Evolutionary conservation across 2,797 vertebrate genomes (phyloP).

Genomic region (Pangasius krempfi): DNA sequence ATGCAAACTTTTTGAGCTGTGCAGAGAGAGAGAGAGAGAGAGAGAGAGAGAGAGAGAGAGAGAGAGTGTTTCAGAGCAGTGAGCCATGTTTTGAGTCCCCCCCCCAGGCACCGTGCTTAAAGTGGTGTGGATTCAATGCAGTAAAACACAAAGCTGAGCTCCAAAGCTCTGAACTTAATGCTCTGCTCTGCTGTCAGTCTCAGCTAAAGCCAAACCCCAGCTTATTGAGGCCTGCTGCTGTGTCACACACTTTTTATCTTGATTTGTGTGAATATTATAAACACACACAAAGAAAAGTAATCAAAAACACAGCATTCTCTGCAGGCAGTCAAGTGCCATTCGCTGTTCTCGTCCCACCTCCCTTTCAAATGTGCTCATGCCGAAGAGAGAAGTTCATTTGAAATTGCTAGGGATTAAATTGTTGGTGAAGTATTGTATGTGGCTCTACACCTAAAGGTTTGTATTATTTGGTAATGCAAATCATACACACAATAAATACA

Average conservation of each 20-base stretch:
- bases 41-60: not conserved
- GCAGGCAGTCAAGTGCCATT: not conserved
- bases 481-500: not conserved
- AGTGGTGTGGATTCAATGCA: not conserved
- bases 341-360: not conserved
- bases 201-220: conserved; percentile 1
- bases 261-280: not conserved
- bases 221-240: not conserved
- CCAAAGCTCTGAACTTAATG: conserved; percentile 11
- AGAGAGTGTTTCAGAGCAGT: not conserved
- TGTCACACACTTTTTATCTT: not conserved
- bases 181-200: conserved; percentile 20
- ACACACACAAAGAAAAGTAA: not conserved
- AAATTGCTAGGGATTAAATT: not conserved
- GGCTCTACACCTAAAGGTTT: not conserved
- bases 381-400: not conserved
- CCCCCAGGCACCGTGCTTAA: not conserved
- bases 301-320: not conserved
- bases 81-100: not conserved
- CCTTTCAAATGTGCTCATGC: not conserved
- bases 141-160: conserved; percentile 14
- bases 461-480: not conserved
- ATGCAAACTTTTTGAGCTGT: not conserved
- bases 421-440: not conserved
- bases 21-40: not conserved